A percentile compares a stretch with the other conserved stretches of the same genome.
phyloP scores from a whole-genome alignment of 2,113 vertebrate species.

The Neotragus pygmaeus region DNA sequence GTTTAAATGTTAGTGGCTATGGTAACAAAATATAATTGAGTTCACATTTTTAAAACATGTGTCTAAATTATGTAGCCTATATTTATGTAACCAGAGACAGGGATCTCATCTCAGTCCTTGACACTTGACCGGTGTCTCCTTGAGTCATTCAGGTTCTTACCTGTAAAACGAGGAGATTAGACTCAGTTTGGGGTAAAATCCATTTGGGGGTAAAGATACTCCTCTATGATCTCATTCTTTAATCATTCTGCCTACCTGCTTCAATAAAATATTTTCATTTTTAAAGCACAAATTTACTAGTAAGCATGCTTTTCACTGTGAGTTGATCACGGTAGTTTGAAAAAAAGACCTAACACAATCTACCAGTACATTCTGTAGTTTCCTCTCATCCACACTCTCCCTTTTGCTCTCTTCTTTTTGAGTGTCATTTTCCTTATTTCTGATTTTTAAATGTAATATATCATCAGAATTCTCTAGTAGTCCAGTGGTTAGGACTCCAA shows the following conservation, averaged over 20 bases:
- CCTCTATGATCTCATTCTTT: not conserved
- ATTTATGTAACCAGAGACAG: not conserved
- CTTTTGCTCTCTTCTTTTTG: not conserved
- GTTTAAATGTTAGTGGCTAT: not conserved
- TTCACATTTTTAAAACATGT: not conserved
- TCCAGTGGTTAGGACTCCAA: not conserved
- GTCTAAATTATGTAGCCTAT: not conserved
- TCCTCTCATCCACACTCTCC: not conserved
- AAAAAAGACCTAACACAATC: not conserved
- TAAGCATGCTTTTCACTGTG: not conserved
- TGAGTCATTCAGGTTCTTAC: not conserved
- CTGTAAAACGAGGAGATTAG: not conserved
- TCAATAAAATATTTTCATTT: not conserved
- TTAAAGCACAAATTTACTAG: not conserved
- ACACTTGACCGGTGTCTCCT: not conserved
- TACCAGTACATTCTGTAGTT: not conserved
- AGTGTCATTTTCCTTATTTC: not conserved
- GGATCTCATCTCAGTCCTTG: not conserved
- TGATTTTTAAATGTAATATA: not conserved
- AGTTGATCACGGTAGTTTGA: not conserved
- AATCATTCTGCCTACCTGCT: not conserved
- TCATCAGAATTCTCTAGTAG: not conserved
- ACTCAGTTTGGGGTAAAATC: not conserved
- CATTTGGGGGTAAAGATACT: not conserved
- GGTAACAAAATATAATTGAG: not conserved